Base-by-base conservation (phyloP, 2,888 invertebrate species). In the Drosophila phalerata region DNA sequence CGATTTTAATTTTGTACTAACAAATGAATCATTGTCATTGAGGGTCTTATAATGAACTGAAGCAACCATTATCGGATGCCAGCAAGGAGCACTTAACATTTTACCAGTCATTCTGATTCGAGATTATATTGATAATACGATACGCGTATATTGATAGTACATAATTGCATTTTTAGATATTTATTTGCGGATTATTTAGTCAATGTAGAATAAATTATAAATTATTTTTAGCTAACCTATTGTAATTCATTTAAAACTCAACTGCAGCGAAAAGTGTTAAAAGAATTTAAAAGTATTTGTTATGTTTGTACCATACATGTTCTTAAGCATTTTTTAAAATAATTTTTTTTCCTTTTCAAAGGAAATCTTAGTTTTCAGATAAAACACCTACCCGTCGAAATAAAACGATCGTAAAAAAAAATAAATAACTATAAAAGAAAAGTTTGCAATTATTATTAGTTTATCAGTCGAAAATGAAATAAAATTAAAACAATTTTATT, bases 31-130 rank as follows among this genome's bases (percentile, higher is more conserved):
- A 61, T 61, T 64, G 68, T 63, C 69, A 79, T 77, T 53, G 48
- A 28, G 53, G 13, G 51, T 17, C 58, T 67, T 56, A 45, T 57
- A 77, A 49, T 40, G 56, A 64, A 45, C 47, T 43, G 47, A 63
- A 53, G 49, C 49, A 19, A 28, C 30, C 58, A 58, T 58, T 38
- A 40, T 48, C 30, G 58, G 11, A 42, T 56, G 63, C 22, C 13
- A 42, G 34, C 8, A n/a, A 40, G 56, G 30, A 63, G 53, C 49
- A 65, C 62, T 69, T 69, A 55, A 17, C 47, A 58, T 60, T 64
- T 48, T 38, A 57, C 62, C 32, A 69, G 85, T 81, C 81, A 81
- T 65, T 61, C 42, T 73, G 76, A 81, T 64, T 22, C 37, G 48
- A 53, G 57, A 64, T 68, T 53, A 64, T 61, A 69, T 58, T 68